Conservation (phyloP, 2,797 vertebrate species). For the Darevskia nairensis region DNA sequence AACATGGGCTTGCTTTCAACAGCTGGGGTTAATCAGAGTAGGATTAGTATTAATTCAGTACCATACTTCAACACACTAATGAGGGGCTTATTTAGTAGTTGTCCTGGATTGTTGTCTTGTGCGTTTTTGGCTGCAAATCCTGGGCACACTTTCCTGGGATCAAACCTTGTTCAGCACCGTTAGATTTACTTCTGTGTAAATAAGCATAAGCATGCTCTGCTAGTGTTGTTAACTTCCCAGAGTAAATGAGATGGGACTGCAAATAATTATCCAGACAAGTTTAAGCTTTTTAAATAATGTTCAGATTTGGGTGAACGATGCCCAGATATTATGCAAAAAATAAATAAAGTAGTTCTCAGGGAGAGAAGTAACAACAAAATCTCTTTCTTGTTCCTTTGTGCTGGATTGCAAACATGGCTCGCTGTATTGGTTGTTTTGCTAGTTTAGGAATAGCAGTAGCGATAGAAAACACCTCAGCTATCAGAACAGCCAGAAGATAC, state of each 20-base stretch:
- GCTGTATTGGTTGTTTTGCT: slow-evolving; percentile 47
- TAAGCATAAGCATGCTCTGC: neutral
- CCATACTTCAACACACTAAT: neutral
- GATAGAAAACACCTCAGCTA: slow-evolving; percentile 52
- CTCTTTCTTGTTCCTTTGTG: neutral
- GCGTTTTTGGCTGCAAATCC: neutral
- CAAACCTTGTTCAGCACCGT: neutral
- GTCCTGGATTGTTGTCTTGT: neutral
- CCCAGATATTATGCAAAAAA: neutral
- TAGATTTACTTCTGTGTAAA: neutral
- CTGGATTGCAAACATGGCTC: slow-evolving; percentile 51
- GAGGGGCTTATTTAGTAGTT: neutral
- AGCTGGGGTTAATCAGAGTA: neutral
- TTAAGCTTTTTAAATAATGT: neutral
- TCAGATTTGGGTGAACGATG: neutral
- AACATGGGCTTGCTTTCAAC: neutral
- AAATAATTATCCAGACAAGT: neutral
- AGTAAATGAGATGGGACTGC: neutral
- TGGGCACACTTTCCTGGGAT: neutral
- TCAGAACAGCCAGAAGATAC: slow-evolving; percentile 58
- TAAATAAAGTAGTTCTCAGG: too few species aligned
- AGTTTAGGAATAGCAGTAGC: slow-evolving; percentile 36
- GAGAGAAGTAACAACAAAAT: neutral
- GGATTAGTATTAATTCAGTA: neutral
- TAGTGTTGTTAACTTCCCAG: neutral